These are phyloP conservation scores for Oedothorax gibbosus DNA, from an alignment of 1,140 invertebrate species.

Conservation along the genomic window DNA sequence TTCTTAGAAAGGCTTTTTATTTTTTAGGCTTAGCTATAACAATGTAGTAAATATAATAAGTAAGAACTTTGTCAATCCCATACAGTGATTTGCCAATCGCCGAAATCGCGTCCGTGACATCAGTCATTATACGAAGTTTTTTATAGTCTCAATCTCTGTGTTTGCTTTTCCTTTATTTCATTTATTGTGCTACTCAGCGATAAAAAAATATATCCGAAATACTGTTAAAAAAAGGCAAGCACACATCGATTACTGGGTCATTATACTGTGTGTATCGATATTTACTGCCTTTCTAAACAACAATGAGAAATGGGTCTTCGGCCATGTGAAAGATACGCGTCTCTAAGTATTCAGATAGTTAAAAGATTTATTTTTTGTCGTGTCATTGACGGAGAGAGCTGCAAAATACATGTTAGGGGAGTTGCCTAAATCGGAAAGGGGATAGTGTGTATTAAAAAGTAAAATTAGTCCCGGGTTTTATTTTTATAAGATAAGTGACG, in stretches of 20 bases:
- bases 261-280: conserved; percentile 44
- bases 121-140: conserved; percentile 7
- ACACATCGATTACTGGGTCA: conserved; percentile 35
- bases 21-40: too few relatives aligned
- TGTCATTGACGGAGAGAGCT: too few relatives aligned
- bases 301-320: conserved; percentile 19
- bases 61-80: background rate
- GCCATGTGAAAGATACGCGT: background rate
- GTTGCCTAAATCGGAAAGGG: too few relatives aligned
- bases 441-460: too few relatives aligned
- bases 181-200: conserved; percentile 10
- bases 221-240: conserved; percentile 5
- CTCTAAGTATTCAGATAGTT: too few relatives aligned
- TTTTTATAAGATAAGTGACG: too few relatives aligned
- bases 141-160: background rate
- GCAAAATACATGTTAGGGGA: too few relatives aligned
- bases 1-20: too few relatives aligned
- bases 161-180: conserved; percentile 6
- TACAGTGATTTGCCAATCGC: background rate
- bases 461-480: too few relatives aligned
- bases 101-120: conserved; percentile 21
- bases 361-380: too few relatives aligned
- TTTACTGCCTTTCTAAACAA: conserved; percentile 35
- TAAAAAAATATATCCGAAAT: conserved; percentile 2
- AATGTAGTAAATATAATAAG: background rate